Conservation (phyloP, 2,113 vertebrate species). For the Cricetomys ansorgei region DNA sequence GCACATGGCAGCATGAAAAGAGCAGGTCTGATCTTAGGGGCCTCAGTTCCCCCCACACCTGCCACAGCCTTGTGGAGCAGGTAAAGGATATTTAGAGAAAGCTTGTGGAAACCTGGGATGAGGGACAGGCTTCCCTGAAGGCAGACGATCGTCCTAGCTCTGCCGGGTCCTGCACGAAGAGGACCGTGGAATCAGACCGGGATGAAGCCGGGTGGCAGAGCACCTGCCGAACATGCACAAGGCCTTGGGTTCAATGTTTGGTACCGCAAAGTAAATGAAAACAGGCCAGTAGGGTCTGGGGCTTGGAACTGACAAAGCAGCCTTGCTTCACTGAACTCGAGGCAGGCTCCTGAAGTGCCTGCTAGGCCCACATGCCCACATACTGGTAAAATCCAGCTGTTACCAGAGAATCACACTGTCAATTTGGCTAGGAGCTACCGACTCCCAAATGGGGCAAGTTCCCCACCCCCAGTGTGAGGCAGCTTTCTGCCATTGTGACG, state of each 20-base stretch:
- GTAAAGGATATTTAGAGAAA: not conserved
- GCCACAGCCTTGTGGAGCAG: not conserved
- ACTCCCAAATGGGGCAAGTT: not conserved
- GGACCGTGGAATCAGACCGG: not conserved
- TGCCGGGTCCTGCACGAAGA: not conserved
- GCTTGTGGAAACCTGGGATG: not conserved
- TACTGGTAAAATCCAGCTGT: not conserved
- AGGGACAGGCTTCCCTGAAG: not conserved
- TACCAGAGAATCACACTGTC: not conserved
- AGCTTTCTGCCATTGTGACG: not conserved
- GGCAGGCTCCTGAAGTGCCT: not conserved
- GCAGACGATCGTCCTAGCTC: not conserved
- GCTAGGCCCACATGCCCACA: not conserved
- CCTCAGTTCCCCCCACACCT: not conserved
- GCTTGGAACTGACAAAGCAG: not conserved
- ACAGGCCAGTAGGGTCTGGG: not conserved
- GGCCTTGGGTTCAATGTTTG: not conserved
- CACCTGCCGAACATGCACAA: not conserved
- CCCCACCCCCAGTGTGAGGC: not conserved
- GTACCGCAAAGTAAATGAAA: not conserved
- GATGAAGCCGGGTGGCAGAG: not conserved
- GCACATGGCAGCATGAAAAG: not conserved
- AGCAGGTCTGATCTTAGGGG: not conserved
- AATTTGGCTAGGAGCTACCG: not conserved
- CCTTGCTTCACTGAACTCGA: not conserved